These are phyloP conservation scores for Tympanoctomys barrerae DNA, from an alignment of 2,797 vertebrate genomes.

Conservation along the genomic window DNA sequence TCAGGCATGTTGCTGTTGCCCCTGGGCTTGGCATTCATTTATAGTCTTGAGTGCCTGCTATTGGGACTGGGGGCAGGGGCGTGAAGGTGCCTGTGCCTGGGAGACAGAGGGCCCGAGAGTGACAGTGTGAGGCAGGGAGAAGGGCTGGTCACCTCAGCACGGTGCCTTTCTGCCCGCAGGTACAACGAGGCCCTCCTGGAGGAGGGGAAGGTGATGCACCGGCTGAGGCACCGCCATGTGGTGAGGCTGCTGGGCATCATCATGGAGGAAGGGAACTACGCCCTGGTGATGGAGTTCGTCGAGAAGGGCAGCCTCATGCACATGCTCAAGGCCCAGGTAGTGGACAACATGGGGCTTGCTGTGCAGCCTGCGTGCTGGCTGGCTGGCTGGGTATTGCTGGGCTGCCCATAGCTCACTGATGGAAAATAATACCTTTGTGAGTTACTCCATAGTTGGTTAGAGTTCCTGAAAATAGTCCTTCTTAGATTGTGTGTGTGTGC, in stretches of 20 bases:
- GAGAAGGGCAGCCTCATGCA: constrained; percentile 94
- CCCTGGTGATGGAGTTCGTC: constrained; percentile 96
- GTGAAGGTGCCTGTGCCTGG: neutral
- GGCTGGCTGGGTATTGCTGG: neutral
- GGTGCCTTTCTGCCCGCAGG: constrained; percentile 76
- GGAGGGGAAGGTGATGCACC: constrained; percentile 95
- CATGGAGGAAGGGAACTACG: constrained; percentile 94
- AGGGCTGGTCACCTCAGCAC: neutral
- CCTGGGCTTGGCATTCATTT: neutral
- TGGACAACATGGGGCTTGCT: fast-evolving
- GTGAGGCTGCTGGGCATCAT: constrained; percentile 96
- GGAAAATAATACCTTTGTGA: neutral
- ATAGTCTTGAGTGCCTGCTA: neutral
- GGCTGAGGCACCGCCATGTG: constrained; percentile 93
- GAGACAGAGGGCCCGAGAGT: neutral
- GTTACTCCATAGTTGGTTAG: neutral
- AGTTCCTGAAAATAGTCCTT: neutral
- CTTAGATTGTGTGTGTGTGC: neutral
- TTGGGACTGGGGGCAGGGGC: too few relatives aligned
- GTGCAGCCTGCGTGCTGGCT: fast-evolving
- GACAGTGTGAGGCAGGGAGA: neutral
- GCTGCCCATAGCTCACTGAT: neutral
- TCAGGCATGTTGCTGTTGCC: neutral
- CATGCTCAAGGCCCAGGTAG: constrained; percentile 91
- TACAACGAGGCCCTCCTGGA: constrained; percentile 91